Evolutionary conservation across 2,113 vertebrate species (phyloP).

Genomic region (Corvus cornix): DNA sequence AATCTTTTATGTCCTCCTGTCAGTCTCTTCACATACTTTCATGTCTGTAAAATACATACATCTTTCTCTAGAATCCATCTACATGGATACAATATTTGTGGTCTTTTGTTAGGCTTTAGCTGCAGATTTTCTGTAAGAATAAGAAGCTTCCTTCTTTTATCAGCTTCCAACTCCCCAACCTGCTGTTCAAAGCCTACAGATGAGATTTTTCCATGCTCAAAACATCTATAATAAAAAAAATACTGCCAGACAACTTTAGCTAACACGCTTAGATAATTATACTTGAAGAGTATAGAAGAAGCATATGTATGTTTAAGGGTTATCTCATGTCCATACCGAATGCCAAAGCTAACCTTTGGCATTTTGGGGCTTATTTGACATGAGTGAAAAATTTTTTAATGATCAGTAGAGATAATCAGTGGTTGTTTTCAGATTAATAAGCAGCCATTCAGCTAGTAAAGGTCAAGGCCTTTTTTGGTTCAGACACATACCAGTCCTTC

Average conservation of each 20-base stretch:
- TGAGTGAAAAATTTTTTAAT: background rate
- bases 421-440: conserved; percentile 42
- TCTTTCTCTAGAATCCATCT: background rate
- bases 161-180: background rate
- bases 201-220: background rate
- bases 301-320: background rate
- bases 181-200: background rate
- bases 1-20: background rate
- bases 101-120: background rate
- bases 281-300: background rate
- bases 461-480: conserved; percentile 32
- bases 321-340: background rate
- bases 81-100: background rate
- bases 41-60: background rate
- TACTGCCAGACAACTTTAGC: background rate
- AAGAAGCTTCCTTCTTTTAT: background rate
- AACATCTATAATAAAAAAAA: background rate
- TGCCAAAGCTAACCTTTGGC: background rate
- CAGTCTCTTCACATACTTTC: background rate
- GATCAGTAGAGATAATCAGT: background rate
- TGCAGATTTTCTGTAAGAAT: background rate
- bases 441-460: conserved; percentile 41
- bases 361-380: background rate
- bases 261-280: background rate
- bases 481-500: background rate